Evolutionary conservation across 2,888 invertebrate species (phyloP).

Genomic region (Athalia circularis): DNA sequence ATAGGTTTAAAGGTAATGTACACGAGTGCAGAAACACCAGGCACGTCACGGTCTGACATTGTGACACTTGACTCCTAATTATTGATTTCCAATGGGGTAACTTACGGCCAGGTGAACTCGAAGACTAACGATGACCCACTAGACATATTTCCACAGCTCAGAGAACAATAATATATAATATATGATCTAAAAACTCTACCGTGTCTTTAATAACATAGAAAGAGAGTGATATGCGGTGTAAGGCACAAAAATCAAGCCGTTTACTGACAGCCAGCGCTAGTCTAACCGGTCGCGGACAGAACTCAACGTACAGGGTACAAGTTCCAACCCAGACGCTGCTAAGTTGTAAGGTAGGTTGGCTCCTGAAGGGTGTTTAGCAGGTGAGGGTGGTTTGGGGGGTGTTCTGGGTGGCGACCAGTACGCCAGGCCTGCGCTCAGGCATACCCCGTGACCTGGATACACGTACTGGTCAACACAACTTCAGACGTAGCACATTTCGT

Average conservation of each 20-base stretch:
- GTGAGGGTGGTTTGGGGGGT: slow-evolving; percentile 46
- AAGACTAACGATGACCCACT: slow-evolving; percentile 10
- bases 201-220: slow-evolving; percentile 4
- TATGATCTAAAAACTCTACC: background rate
- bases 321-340: slow-evolving; percentile 42
- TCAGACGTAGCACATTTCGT: slow-evolving; percentile 20
- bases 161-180: background rate
- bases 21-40: slow-evolving; percentile 13
- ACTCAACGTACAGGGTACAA: slow-evolving; percentile 24
- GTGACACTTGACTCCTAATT: slow-evolving; percentile 47
- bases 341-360: slow-evolving; percentile 29
- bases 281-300: slow-evolving; percentile 26
- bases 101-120: slow-evolving; percentile 30
- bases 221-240: background rate
- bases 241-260: slow-evolving; percentile 3
- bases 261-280: slow-evolving; percentile 3
- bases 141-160: slow-evolving; percentile 1
- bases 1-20: background rate
- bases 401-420: slow-evolving; percentile 49
- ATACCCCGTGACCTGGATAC: slow-evolving; percentile 60
- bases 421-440: slow-evolving; percentile 61
- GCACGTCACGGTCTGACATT: slow-evolving; percentile 37
- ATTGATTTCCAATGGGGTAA: slow-evolving; percentile 48
- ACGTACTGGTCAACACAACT: slow-evolving; percentile 53
- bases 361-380: slow-evolving; percentile 35